Base-by-base conservation (phyloP, 2,113 vertebrate genomes). In the Esox niger region DNA sequence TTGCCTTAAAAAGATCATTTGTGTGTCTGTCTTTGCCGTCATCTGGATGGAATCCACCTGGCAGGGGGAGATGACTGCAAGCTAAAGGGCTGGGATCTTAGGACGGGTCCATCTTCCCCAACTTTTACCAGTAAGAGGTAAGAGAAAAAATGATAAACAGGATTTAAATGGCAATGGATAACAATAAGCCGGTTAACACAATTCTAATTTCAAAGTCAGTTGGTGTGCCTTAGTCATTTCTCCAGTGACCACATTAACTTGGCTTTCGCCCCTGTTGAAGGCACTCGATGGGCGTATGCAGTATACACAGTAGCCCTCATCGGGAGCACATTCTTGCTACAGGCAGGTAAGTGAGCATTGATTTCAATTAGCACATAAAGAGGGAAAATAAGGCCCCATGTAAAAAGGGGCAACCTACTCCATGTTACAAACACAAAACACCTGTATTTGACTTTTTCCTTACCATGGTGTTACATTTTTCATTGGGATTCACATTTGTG, bases 61-160 rank as follows among this genome's bases (percentile, higher is more conserved):
- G 97, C 43, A 99, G 97, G 97, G 35, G 96, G 96, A 7, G 96
- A 99, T n/a, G 97, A 99, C 73, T 93, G 89, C 65, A 91, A 94
- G 71, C 89, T 98, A 0, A 96, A 90, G 74, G 95, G 93, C 76
- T 99, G 97, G 97, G 97, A 98, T 84, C 92, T 91, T 64, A 87
- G 96, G 65, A 74, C 80, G 4, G 78, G 67, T 0, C 80, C 87
- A 0, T 86, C 88, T 32, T 63, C 54, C 1, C 87, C 94, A 0
- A 68, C 91, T n/a, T 96, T 97, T 74, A 93, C 81, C 80, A 95
- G 94, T 76, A 91, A 86, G 82, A 89, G 92, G 97, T 96, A 59
- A 73, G 64, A 27, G 26, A 8, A n/a, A n/a, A n/a, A n/a, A n/a
- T n/a, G n/a, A n/a, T n/a, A n/a, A n/a, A n/a, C n/a, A n/a, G n/a